Evolutionary conservation across 2,888 invertebrate genomes (phyloP).

Genomic region (Netelia fuscicornis): DNA sequence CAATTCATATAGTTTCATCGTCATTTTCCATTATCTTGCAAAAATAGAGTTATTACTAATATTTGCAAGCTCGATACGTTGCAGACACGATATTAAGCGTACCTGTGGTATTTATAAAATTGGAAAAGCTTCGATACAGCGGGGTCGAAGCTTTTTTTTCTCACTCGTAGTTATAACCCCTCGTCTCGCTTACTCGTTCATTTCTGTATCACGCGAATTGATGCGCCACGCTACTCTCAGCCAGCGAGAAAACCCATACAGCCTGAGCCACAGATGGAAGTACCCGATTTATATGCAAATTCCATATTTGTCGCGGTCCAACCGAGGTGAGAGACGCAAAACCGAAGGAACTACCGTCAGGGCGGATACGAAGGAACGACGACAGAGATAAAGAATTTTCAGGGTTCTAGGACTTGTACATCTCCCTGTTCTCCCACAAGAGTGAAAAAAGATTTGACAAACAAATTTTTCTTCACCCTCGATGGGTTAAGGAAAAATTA

Average conservation of each 20-base stretch:
- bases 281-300: slow-evolving; percentile 78
- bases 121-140: no score
- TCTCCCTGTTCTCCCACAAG: not conserved
- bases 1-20: no score
- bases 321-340: slow-evolving; percentile 43
- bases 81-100: no score
- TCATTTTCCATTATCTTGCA: no score
- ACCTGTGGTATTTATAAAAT: no score
- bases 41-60: no score
- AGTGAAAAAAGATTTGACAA: slow-evolving; percentile 1
- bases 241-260: slow-evolving; percentile 46
- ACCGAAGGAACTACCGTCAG: slow-evolving; percentile 25
- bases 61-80: no score
- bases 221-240: slow-evolving; percentile 46
- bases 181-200: slow-evolving; percentile 76
- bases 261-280: slow-evolving; percentile 87
- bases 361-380: slow-evolving; percentile 29
- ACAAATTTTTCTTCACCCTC: slow-evolving; percentile 19
- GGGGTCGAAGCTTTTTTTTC: slow-evolving; percentile 48
- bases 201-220: slow-evolving; percentile 83
- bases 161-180: slow-evolving; percentile 28
- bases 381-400: slow-evolving; percentile 19
- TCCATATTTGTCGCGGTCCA: slow-evolving; percentile 86
- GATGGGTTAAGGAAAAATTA: not conserved
- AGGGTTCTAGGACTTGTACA: slow-evolving; percentile 9